A percentile compares a stretch with the other conserved stretches of the same genome.
Evolutionary conservation across 2,113 vertebrate species (phyloP).

Genomic region (Lasiurus cinereus): DNA sequence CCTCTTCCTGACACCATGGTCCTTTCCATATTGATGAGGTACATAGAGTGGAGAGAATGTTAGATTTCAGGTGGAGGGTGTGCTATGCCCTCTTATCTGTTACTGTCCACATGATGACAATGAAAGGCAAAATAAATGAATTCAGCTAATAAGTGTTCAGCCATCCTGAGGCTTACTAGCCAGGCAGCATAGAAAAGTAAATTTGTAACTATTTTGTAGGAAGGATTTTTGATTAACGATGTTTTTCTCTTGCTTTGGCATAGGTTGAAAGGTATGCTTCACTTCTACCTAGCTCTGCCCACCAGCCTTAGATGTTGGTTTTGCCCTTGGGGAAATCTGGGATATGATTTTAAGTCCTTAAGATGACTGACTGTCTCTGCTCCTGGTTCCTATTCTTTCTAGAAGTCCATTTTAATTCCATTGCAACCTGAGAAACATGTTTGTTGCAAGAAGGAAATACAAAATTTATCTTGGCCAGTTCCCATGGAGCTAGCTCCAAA

Average conservation of each 20-base stretch:
- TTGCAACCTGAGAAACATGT: neutral
- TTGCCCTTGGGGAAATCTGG: neutral
- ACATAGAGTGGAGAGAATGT: conserved; percentile 31
- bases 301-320: neutral
- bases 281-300: neutral
- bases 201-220: neutral
- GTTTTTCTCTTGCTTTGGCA: neutral
- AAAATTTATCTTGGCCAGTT: conserved; percentile 25
- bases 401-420: neutral
- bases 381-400: neutral
- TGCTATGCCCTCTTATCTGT: conserved; percentile 30
- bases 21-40: conserved; percentile 67
- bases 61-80: conserved; percentile 31
- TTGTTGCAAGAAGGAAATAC: neutral
- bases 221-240: neutral
- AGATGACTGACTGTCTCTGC: neutral
- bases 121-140: conserved; percentile 18
- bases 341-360: neutral
- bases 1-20: conserved; percentile 49
- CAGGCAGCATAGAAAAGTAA: neutral
- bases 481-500: neutral
- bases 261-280: neutral
- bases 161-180: neutral
- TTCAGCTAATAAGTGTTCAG: conserved; percentile 50
- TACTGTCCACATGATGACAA: neutral